Evolutionary conservation across 2,888 invertebrate species (phyloP), one percentile per base, ranked within the genome.

Genomic region (Proisotoma minuta): DNA sequence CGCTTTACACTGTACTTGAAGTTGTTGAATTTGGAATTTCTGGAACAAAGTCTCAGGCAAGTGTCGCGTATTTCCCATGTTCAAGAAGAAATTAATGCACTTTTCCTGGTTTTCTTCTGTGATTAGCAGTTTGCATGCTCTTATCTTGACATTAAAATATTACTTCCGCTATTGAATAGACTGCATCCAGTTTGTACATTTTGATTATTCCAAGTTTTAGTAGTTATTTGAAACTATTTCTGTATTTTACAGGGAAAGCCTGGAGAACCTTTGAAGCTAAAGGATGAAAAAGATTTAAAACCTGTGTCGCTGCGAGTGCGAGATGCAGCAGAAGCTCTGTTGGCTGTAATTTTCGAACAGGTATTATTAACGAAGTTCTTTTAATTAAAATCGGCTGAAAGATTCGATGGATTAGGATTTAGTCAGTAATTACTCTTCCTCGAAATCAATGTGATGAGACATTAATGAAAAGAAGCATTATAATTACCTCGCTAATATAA

Each of bases 1-100:
- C 94, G 76, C 83, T 98, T 39, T 88, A 89, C 67, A 91, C 92
- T 34, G 90, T 99, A 58, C 83, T 98, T 66, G 97, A 99, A 80
- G 96, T 97, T 0, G 92, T 97, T 1, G 98, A 99, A 78, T 83
- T 98, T 26, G 99, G 99, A 59, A 92, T 99, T 60, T 96, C 97
- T 0, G 99, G 99, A 18, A 87, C 91, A 5, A 97, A 96, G 80
- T 83, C 83, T 48, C 81, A 82, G 79, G 82, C 82, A 75, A 66
- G 58, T 59, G 50, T 27, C 20, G 15, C 15, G 15, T 34, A 8
- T 34, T 34, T n/a, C n/a, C n/a, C n/a, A n/a, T n/a, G n/a, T n/a
- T n/a, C n/a, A n/a, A n/a, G n/a, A n/a, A n/a, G n/a, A n/a, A n/a
- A n/a, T n/a, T n/a, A n/a, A n/a, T n/a, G n/a, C n/a, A n/a, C n/a